Percentiles rank a stretch among this genome's conserved stretches.
Conservation (phyloP, 2,113 vertebrate species). For the Aphelocoma coerulescens region DNA sequence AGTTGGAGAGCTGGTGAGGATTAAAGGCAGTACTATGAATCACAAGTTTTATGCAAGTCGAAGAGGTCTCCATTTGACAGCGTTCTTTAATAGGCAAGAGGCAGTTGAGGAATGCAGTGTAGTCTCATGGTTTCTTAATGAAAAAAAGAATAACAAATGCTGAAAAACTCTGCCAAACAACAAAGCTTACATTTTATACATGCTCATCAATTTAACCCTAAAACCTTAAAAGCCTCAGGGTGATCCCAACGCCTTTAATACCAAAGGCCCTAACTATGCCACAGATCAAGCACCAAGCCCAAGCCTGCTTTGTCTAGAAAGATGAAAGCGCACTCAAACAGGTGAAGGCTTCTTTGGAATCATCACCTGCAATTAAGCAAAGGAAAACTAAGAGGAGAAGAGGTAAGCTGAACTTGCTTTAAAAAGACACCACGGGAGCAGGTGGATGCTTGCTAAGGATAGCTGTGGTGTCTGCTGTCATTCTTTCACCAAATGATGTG, state of each 20-base stretch:
- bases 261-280: conserved; percentile 67
- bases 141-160: conserved; percentile 68
- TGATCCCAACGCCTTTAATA: conserved; percentile 75
- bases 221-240: conserved; percentile 74
- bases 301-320: conserved; percentile 76
- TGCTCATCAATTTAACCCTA: conserved; percentile 74
- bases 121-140: background rate
- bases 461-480: conserved; percentile 54
- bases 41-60: background rate
- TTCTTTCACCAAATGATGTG: conserved; percentile 48
- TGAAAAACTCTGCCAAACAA: conserved; percentile 74
- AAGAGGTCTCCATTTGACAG: conserved; percentile 8
- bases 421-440: conserved; percentile 65
- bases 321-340: conserved; percentile 77
- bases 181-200: conserved; percentile 77
- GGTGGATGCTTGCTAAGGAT: conserved; percentile 69
- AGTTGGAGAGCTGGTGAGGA: background rate
- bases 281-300: conserved; percentile 75
- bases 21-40: background rate
- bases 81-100: background rate
- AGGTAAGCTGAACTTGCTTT: conserved; percentile 69
- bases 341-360: conserved; percentile 77
- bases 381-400: conserved; percentile 71
- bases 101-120: background rate
- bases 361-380: conserved; percentile 80